These are phyloP conservation scores for Petrosia ficiformis DNA, from an alignment of 37 sponge, comb jelly and placozoan genomes.

Conservation along the genomic window DNA sequence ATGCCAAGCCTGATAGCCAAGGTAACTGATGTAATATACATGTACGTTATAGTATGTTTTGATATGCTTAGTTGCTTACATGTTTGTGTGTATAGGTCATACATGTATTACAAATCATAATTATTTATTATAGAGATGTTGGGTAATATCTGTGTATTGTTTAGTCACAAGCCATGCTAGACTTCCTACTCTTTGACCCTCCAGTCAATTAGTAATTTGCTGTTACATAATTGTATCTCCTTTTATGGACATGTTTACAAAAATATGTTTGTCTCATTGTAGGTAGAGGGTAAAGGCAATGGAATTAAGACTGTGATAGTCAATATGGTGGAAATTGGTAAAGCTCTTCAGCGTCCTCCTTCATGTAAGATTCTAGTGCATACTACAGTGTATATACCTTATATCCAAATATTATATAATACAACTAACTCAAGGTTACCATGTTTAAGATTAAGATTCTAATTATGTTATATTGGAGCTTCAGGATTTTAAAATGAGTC, in stretches of 20 bases:
- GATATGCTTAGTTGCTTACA: neutral
- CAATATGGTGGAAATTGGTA: constrained; percentile 94
- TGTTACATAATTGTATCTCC: too few relatives aligned
- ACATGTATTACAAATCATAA: too few relatives aligned
- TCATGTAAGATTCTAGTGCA: constrained; percentile 65
- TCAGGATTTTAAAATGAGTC: too few relatives aligned
- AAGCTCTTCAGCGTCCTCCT: constrained; percentile 87
- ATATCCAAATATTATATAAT: neutral
- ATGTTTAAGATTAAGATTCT: constrained; percentile 2
- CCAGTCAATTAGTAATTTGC: too few relatives aligned
- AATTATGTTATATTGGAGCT: too few relatives aligned
- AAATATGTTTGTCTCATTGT: neutral
- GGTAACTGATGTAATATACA: constrained; percentile 27
- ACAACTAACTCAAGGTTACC: neutral
- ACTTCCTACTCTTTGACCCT: too few relatives aligned
- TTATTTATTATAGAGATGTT: too few relatives aligned
- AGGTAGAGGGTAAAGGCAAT: constrained; percentile 99
- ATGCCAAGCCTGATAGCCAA: constrained; percentile 95
- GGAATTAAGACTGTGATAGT: constrained; percentile 97
- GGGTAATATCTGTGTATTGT: too few relatives aligned
- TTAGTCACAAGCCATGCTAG: too few relatives aligned
- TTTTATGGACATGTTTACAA: too few relatives aligned
- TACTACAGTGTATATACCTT: neutral
- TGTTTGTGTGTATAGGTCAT: constrained; percentile 11
- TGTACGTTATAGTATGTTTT: too few relatives aligned